Percentiles rank a stretch among this genome's conserved stretches.
These are phyloP conservation scores for Xyrauchen texanus DNA, from an alignment of 2,113 vertebrate species.

Conservation along the genomic window DNA sequence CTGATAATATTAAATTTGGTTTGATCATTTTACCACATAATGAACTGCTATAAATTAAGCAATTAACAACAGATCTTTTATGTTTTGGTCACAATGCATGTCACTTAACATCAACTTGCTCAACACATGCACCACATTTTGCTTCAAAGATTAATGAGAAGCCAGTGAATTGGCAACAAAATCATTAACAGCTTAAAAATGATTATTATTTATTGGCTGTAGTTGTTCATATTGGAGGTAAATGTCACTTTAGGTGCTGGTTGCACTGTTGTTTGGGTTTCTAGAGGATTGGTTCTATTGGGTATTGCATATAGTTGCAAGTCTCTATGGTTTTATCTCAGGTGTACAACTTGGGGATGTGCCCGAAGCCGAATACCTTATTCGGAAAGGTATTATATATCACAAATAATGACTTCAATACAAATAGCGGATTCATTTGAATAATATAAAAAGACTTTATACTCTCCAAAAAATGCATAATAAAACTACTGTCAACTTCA, in stretches of 20 bases:
- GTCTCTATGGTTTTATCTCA: slow-evolving; percentile 48
- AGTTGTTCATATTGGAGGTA: neutral
- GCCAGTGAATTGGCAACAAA: neutral
- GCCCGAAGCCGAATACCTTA: no score
- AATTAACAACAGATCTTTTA: neutral
- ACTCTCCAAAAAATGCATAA: no score
- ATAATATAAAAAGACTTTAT: no score
- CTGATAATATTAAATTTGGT: neutral
- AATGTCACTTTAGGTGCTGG: slow-evolving; percentile 20
- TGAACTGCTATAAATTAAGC: neutral
- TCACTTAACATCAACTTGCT: neutral
- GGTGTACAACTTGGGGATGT: neutral
- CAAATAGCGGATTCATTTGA: no score
- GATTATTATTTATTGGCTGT: slow-evolving; percentile 14
- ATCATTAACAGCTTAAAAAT: slow-evolving; percentile 6
- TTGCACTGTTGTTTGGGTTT: slow-evolving; percentile 23
- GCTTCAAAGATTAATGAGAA: neutral
- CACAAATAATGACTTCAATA: no score
- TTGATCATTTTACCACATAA: neutral
- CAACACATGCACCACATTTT: neutral
- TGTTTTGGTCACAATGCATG: neutral
- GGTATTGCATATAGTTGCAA: slow-evolving; percentile 60
- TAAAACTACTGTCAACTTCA: no score
- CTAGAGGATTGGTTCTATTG: slow-evolving; percentile 40
- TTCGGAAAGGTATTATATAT: no score